Evolutionary conservation across 2,113 vertebrate species (phyloP), one percentile per base, ranked within the genome.

Genomic region (Semnornis frantzii): DNA sequence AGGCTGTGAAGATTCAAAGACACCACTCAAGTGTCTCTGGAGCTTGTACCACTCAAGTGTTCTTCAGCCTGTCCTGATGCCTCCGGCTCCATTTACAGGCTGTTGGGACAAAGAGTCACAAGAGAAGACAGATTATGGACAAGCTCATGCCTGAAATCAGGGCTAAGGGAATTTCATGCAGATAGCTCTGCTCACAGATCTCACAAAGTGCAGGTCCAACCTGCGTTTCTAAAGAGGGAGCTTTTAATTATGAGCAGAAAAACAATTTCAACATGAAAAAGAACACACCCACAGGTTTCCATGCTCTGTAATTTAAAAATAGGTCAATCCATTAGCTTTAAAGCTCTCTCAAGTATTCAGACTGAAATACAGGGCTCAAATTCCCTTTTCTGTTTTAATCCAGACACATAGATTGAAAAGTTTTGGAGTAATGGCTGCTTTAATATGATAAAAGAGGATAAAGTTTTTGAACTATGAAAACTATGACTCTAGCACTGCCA

Each of bases 211-310:
- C n/a, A 81, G 39, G n/a, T 64, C 57, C 62, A 68, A 75, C 82
- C 6, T 16, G 37, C 84, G 21, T 42, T 93, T 84, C 78, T 81
- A 77, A 81, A 86, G 76, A 50, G 39, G 1, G 2, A 84, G 65
- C 28, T 86, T 91, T 94, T 87, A 91, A 91, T 92, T 86, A 90
- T 3, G 19, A 76, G 55, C 78, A 55, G 37, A 84, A 70, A 92
- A 95, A 95, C 93, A 96, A 96, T 30, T 94, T 94, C 82, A 92
- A 42, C 55, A 73, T 76, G 70, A 84, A 75, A 92, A 92, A 85
- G 75, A 89, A 94, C 68, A 91, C 70, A 91, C 62, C 80, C 89
- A 52, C 74, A 93, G 65, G 83, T 94, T 92, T 94, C 75, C 87
- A 78, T 72, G 65, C 30, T 86, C 63, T 78, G 19, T 73, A 86